Evolutionary conservation across 2,113 vertebrate species (phyloP).

Genomic region (Heterocephalus glaber): DNA sequence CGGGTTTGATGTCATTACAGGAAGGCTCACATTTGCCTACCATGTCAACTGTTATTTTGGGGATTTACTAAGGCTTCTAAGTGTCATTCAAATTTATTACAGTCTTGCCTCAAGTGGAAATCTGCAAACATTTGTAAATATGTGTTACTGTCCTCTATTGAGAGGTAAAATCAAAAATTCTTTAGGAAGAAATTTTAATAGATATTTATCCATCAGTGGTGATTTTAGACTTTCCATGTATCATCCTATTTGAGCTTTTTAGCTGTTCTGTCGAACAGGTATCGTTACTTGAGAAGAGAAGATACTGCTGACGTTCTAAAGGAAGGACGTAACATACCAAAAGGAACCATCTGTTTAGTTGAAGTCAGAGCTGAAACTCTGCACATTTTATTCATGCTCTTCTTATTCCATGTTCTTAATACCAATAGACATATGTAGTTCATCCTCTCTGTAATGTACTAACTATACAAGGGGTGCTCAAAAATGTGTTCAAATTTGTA

Average conservation of each 20-base stretch:
- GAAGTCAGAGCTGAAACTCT: not conserved
- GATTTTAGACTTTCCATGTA: not conserved
- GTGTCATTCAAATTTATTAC: not conserved
- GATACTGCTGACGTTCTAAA: not conserved
- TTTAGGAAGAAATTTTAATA: not conserved
- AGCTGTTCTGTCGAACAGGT: not conserved
- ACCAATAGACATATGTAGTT: not conserved
- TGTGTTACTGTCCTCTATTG: not conserved
- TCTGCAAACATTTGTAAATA: not conserved
- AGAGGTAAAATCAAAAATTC: not conserved
- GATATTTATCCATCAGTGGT: not conserved
- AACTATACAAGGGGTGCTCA: not conserved
- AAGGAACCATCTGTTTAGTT: not conserved
- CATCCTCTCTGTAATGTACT: not conserved
- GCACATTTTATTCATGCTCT: not conserved
- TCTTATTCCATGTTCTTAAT: not conserved
- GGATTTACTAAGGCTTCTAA: not conserved
- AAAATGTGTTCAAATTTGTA: not conserved
- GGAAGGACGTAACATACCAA: not conserved
- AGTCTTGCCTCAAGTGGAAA: not conserved
- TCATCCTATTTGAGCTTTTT: not conserved
- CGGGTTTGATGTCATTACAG: slow-evolving; percentile 14
- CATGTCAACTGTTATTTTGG: not conserved
- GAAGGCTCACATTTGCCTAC: not conserved
- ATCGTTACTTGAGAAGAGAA: not conserved